Evolutionary conservation across 2,888 invertebrate genomes (phyloP).

Genomic region (Ophion ventricosus): DNA sequence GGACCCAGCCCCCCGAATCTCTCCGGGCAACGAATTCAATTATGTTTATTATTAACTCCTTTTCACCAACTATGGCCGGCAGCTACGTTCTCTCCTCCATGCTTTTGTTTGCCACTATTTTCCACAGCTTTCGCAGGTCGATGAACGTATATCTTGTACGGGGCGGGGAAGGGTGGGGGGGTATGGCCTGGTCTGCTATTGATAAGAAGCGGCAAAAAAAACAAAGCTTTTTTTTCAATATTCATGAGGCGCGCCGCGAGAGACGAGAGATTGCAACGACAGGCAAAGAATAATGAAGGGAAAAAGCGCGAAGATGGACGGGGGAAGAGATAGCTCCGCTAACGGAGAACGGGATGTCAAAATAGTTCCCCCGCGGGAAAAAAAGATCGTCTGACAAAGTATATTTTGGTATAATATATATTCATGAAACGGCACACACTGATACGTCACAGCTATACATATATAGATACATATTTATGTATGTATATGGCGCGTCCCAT

Average conservation of each 20-base stretch:
- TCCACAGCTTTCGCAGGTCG: background rate
- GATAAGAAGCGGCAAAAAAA: constrained; percentile 4
- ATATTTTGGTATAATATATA: background rate
- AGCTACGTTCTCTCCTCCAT: background rate
- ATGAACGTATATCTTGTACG: background rate
- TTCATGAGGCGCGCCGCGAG: constrained; percentile 29
- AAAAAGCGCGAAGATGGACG: background rate
- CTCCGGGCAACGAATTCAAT: constrained; percentile 25
- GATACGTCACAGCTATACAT: background rate
- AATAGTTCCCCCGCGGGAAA: constrained; percentile 7
- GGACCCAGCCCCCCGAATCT: constrained; percentile 1
- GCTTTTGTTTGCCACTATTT: constrained; percentile 18
- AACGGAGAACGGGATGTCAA: constrained; percentile 4
- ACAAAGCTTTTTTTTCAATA: constrained; percentile 31
- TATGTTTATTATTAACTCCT: constrained; percentile 37
- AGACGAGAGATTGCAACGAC: constrained; percentile 11
- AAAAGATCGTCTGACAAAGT: background rate
- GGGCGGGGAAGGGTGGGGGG: too few species aligned
- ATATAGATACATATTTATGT: background rate
- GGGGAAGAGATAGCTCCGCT: background rate
- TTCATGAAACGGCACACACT: background rate
- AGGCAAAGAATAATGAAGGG: constrained; percentile 10
- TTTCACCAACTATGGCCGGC: background rate
- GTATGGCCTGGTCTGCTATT: constrained; percentile 21
- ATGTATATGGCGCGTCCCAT: background rate